These are phyloP conservation scores for Sphaeramia orbicularis DNA, from an alignment of 2,797 vertebrate genomes.

Conservation along the genomic window DNA sequence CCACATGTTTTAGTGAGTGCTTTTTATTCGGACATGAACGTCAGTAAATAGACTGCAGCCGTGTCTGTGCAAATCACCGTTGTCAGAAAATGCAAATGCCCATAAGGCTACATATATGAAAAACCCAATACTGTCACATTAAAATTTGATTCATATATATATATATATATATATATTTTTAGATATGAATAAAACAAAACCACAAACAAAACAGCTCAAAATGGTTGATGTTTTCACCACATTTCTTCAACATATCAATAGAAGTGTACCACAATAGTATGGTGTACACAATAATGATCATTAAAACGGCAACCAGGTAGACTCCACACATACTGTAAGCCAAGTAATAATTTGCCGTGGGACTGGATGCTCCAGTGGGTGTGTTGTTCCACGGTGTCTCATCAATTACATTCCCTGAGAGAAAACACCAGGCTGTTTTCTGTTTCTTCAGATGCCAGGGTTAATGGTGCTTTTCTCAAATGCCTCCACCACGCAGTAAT, in stretches of 20 bases:
- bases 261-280: background rate
- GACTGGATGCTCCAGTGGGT: conserved; percentile 77
- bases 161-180: background rate
- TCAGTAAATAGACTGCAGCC: background rate
- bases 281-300: conserved; percentile 22
- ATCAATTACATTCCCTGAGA: conserved; percentile 82
- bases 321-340: conserved; percentile 55
- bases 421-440: conserved; percentile 76
- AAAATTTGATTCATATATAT: background rate
- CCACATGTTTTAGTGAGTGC: conserved; percentile 1
- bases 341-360: conserved; percentile 76
- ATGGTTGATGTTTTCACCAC: background rate
- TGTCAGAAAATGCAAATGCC: conserved; percentile 40
- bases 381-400: conserved; percentile 76
- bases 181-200: background rate
- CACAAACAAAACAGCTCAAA: background rate
- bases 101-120: conserved; percentile 19
- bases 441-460: conserved; percentile 63
- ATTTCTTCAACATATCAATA: background rate
- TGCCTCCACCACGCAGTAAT: conserved; percentile 73
- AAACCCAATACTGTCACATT: background rate
- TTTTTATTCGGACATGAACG: conserved; percentile 26
- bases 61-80: conserved; percentile 55
- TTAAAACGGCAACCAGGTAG: conserved; percentile 61
- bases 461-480: conserved; percentile 77